A percentile compares a stretch with the other conserved stretches of the same genome.
Evolutionary conservation across 2,113 vertebrate genomes (phyloP).

Genomic region (Rafetus swinhoei): DNA sequence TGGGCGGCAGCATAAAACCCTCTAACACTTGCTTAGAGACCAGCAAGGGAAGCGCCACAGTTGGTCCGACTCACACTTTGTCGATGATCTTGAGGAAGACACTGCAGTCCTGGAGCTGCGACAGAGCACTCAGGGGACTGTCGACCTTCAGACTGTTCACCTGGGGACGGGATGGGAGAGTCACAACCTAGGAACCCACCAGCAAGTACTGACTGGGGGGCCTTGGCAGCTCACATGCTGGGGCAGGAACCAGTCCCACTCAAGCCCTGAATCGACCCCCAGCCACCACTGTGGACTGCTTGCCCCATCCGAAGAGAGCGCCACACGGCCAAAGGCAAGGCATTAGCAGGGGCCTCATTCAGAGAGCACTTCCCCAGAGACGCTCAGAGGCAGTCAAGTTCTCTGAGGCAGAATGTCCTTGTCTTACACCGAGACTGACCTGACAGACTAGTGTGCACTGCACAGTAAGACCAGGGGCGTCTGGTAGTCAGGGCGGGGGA

Average conservation of each 20-base stretch:
- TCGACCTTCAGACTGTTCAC: slow-evolving; percentile 83
- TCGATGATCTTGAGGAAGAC: slow-evolving; percentile 83
- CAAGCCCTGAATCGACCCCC: neutral
- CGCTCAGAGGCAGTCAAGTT: neutral
- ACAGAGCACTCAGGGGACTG: slow-evolving; percentile 57
- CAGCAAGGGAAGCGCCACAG: accelerated
- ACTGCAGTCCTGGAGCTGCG: slow-evolving; percentile 83
- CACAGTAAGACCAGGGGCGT: neutral
- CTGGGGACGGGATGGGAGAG: slow-evolving; percentile 54
- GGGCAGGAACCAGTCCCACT: neutral
- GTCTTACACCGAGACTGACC: neutral
- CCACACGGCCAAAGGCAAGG: neutral
- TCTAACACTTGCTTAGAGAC: neutral
- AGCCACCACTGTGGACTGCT: neutral
- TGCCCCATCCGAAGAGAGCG: neutral
- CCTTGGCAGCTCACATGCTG: accelerated
- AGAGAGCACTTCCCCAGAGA: neutral
- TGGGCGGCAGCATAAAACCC: neutral
- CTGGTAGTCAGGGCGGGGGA: no score
- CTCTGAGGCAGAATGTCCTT: neutral
- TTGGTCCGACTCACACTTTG: slow-evolving; percentile 83
- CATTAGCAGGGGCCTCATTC: neutral
- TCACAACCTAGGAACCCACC: neutral
- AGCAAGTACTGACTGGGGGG: neutral
- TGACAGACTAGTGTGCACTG: neutral